Evolutionary conservation across 2,888 invertebrate species (phyloP).

Genomic region (Drosophila quinaria): DNA sequence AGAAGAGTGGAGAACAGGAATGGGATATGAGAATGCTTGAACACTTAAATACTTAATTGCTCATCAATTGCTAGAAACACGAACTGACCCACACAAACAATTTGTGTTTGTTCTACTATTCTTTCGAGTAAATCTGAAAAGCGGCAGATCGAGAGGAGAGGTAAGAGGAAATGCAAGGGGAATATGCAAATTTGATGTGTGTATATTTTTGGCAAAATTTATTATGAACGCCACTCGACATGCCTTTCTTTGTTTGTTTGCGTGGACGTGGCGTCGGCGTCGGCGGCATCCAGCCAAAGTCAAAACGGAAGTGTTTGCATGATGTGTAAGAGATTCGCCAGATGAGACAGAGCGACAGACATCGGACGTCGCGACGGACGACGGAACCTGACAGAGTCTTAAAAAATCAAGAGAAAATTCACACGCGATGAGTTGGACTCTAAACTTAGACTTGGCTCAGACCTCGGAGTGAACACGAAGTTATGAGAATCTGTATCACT

Average conservation of each 20-base stretch:
- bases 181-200: constrained; percentile 15
- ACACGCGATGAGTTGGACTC: constrained; percentile 58
- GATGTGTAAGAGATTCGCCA: constrained; percentile 71
- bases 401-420: constrained; percentile 44
- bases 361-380: not conserved
- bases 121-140: not conserved
- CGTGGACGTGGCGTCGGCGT: constrained; percentile 14
- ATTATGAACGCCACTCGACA: constrained; percentile 29
- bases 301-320: constrained; percentile 75
- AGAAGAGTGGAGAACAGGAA: not conserved
- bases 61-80: constrained; percentile 57
- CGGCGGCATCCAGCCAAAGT: constrained; percentile 33
- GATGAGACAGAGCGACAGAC: not conserved
- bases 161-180: constrained; percentile 3
- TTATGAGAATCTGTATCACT: constrained; percentile 16
- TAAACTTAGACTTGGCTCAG: constrained; percentile 38
- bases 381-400: constrained; percentile 8
- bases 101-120: constrained; percentile 45
- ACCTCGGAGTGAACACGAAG: constrained; percentile 8
- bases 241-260: constrained; percentile 29
- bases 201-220: constrained; percentile 61
- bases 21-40: constrained; percentile 5
- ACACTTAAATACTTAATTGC: constrained; percentile 44
- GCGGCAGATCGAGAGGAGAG: not conserved
- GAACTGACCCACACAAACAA: constrained; percentile 69